Evolutionary conservation across 2,113 vertebrate species (phyloP).

Genomic region (Orycteropus afer): DNA sequence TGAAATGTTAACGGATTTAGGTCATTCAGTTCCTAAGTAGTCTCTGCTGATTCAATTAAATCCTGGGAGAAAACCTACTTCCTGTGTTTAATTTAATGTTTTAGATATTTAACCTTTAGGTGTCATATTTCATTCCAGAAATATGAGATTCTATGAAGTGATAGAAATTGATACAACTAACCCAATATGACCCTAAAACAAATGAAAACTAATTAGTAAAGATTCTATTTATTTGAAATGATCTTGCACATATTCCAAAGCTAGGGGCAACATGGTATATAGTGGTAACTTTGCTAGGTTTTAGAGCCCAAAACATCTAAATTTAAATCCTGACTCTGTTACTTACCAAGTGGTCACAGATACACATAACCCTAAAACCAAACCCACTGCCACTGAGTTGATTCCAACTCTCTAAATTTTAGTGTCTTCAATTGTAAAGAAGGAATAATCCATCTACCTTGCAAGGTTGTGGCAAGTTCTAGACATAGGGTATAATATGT

Average conservation of each 20-base stretch:
- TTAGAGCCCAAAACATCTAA: background rate
- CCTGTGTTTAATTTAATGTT: slow-evolving; percentile 49
- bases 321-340: background rate
- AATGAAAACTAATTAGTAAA: background rate
- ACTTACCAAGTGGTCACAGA: too few species aligned
- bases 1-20: background rate
- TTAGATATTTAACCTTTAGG: slow-evolving; percentile 34
- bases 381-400: too few species aligned
- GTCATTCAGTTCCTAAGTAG: slow-evolving; percentile 40
- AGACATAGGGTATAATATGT: background rate
- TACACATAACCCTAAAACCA: too few species aligned
- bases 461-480: background rate
- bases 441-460: background rate
- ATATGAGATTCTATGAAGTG: background rate
- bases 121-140: background rate
- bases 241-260: background rate
- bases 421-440: background rate
- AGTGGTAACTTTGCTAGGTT: background rate
- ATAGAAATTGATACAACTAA: background rate
- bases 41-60: slow-evolving; percentile 53
- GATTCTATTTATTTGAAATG: background rate
- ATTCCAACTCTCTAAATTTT: background rate
- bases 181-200: background rate
- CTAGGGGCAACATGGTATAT: background rate
- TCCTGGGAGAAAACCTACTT: slow-evolving; percentile 42